Conservation (phyloP, 2,797 vertebrate species). For the Danio choprae region DNA sequence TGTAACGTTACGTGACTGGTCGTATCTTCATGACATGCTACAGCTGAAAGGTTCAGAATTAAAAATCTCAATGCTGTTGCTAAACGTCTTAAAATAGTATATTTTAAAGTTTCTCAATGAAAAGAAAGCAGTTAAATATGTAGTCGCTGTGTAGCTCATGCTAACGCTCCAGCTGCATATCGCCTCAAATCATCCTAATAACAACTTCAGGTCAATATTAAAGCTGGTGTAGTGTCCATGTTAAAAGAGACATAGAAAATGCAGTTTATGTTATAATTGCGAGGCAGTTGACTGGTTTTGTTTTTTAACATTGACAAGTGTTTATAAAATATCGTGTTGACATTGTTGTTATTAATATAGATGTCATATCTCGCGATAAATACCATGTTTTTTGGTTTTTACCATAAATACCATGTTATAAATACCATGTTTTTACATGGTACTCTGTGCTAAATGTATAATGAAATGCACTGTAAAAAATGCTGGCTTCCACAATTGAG, state of each 20-base stretch:
- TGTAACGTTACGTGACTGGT: neutral
- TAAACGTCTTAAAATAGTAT: neutral
- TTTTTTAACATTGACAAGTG: neutral
- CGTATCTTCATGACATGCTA: neutral
- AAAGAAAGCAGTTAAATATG: neutral
- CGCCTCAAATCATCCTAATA: neutral
- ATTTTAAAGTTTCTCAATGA: too few relatives aligned
- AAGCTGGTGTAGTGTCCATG: neutral
- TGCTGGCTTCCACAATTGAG: too few relatives aligned
- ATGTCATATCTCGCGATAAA: neutral
- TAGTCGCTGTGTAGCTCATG: neutral
- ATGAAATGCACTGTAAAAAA: too few relatives aligned
- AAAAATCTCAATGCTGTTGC: neutral
- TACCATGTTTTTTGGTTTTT: neutral
- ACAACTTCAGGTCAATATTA: neutral
- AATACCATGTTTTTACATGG: neutral
- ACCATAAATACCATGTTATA: too few relatives aligned
- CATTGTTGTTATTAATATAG: neutral
- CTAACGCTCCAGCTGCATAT: conserved; percentile 5
- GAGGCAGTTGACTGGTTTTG: neutral
- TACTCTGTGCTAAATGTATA: neutral
- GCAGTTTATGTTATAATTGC: neutral
- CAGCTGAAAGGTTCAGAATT: neutral
- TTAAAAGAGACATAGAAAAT: neutral
- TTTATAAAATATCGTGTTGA: neutral